Evolutionary conservation across 1,140 invertebrate species (phyloP), one percentile per base, ranked within the genome.

Genomic region (Leucophenga varia): DNA sequence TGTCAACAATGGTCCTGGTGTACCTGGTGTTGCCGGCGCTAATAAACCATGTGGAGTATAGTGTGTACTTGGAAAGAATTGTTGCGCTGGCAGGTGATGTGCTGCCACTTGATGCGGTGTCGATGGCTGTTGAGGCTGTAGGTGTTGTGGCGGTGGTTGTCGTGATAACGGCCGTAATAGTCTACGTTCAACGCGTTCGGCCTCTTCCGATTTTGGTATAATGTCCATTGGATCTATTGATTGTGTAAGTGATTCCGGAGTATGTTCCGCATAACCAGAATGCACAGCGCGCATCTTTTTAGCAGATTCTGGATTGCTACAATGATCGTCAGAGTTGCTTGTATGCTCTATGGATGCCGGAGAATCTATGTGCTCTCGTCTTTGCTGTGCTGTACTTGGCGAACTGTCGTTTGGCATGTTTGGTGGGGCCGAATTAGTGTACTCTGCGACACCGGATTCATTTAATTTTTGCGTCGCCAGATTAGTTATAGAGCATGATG

Each of bases 161-260:
- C 61, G 61, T 67, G 51, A 36, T 43, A 67, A 2, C 59, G 56
- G 59, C 61, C 4, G 57, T 48, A n/a, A n/a, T n/a, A n/a, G n/a
- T n/a, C n/a, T n/a, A 16, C 63, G 37, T 14, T 60, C 59, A 20
- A 35, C 31, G 0, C 63, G 53, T 28, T 72, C 68, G 10, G 49
- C 59, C 12, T 65, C 61, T 7, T 72, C 68, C n/a, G 61, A 39
- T 47, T 72, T 72, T 8, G 69, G 61, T 60, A 68, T 68, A 13
- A 68, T 61, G 38, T 64, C 68, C 59, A 68, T 72, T n/a, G 68
- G 61, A 48, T 63, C 64, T 17, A 72, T 72, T 12, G 61, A 60
- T 42, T 65, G 64, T 12, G 64, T 69, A 13, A 72, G 35, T 28
- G 69, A 65, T 43, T 63, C 61, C 1, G 59, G 56, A 17, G 61